These are phyloP conservation scores for Liolophura sinensis DNA, from an alignment of 1,140 invertebrate species.

Conservation along the genomic window DNA sequence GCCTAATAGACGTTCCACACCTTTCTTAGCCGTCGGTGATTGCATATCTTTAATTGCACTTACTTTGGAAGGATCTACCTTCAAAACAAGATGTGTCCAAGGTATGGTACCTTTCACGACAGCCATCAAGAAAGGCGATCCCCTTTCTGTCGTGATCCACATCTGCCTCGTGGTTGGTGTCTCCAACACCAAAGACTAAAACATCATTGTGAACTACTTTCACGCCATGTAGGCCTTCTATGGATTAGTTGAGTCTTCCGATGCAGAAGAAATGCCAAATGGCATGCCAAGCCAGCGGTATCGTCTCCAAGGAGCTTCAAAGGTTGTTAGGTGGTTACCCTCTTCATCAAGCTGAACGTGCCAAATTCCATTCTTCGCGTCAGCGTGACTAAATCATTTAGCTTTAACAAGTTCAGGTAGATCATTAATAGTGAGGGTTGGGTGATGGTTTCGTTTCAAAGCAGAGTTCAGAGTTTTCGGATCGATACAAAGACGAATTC, in stretches of 20 bases:
- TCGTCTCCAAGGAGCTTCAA: too few relatives aligned
- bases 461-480: too few relatives aligned
- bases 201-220: constrained; percentile 52
- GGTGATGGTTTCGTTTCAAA: too few relatives aligned
- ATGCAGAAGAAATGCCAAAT: too few relatives aligned
- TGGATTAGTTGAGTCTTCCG: constrained; percentile 30
- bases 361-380: too few relatives aligned
- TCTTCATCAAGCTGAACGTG: neutral
- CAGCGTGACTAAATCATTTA: too few relatives aligned
- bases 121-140: constrained; percentile 10
- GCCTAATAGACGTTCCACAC: constrained; percentile 27
- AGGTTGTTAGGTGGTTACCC: too few relatives aligned
- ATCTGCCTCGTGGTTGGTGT: constrained; percentile 32
- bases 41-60: constrained; percentile 39
- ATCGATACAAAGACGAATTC: too few relatives aligned
- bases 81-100: constrained; percentile 54
- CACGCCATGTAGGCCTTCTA: constrained; percentile 47
- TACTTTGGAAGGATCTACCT: constrained; percentile 52
- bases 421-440: too few relatives aligned
- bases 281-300: too few relatives aligned
- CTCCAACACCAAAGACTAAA: constrained; percentile 35
- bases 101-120: constrained; percentile 36
- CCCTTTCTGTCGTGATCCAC: constrained; percentile 20
- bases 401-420: too few relatives aligned
- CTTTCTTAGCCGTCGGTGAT: constrained; percentile 21